Percentiles rank a stretch among this genome's conserved stretches.
These are phyloP conservation scores for Albula glossodonta DNA, from an alignment of 2,113 vertebrate genomes.

Conservation along the genomic window DNA sequence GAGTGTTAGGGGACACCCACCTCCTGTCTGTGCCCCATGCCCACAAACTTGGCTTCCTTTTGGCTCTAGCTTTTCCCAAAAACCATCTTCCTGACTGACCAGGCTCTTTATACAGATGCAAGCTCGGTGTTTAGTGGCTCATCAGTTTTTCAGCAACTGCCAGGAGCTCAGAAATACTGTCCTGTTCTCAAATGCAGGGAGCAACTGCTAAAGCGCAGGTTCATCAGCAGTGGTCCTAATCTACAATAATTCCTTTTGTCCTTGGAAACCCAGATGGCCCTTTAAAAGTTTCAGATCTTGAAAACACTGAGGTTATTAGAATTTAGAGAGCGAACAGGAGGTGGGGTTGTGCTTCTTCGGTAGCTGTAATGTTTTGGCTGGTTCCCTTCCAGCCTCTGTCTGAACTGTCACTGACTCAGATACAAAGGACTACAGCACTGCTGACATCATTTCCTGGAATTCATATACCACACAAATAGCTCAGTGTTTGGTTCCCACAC, in stretches of 20 bases:
- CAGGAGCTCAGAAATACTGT: neutral
- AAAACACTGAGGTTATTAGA: constrained; percentile 30
- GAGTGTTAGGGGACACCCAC: neutral
- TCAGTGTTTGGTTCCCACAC: constrained; percentile 71
- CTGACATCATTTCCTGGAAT: constrained; percentile 79
- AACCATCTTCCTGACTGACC: constrained; percentile 3
- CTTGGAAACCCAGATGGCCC: neutral
- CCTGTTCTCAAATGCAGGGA: neutral
- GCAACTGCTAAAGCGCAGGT: neutral
- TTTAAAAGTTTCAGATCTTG: constrained; percentile 2
- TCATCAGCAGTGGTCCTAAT: constrained; percentile 4
- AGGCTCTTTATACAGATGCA: neutral
- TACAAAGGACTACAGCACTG: constrained; percentile 55
- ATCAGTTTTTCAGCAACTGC: neutral
- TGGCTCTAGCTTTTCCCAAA: constrained; percentile 6
- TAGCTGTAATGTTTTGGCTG: constrained; percentile 41
- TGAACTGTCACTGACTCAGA: constrained; percentile 44
- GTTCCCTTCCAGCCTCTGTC: constrained; percentile 29
- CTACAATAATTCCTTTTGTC: constrained; percentile 14
- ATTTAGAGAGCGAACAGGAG: constrained; percentile 12
- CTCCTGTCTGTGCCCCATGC: neutral
- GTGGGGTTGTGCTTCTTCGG: constrained; percentile 24
- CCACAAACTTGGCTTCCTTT: neutral
- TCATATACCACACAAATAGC: constrained; percentile 69
- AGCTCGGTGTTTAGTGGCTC: neutral